phyloP scores from a whole-genome alignment of 2,888 invertebrate genomes.

The Fabriciana adippe region DNA sequence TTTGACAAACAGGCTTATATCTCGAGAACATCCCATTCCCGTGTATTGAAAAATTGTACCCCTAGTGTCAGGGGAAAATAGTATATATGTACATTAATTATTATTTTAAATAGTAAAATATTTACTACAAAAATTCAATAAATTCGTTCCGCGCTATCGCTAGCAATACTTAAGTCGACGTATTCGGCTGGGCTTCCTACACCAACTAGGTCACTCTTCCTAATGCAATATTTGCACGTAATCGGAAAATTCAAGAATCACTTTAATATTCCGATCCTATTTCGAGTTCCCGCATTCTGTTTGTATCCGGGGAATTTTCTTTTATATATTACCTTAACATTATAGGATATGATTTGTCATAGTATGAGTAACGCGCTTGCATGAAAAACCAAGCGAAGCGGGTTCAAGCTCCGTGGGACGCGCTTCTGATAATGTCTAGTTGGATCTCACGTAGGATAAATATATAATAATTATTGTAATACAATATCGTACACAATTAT shows the following conservation, averaged over 20 bases:
- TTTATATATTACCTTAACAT: neutral
- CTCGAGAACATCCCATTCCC: no score
- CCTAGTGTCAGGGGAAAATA: no score
- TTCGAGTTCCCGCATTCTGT: slow-evolving; percentile 24
- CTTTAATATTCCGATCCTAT: slow-evolving; percentile 31
- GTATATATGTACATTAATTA: neutral
- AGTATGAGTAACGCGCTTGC: neutral
- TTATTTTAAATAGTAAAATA: neutral
- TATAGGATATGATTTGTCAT: neutral
- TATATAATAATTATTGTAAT: no score
- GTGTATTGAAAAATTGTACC: no score
- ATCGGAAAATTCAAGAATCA: slow-evolving; percentile 27
- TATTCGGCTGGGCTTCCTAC: slow-evolving; percentile 1
- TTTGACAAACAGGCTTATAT: no score
- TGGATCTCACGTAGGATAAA: no score
- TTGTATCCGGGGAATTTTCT: slow-evolving; percentile 27
- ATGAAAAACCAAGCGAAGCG: no score
- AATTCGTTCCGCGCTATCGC: slow-evolving; percentile 7
- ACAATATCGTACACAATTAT: no score
- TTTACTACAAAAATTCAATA: neutral
- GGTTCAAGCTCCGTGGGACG: no score
- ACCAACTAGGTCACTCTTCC: slow-evolving; percentile 16
- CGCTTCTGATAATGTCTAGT: no score
- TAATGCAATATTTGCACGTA: slow-evolving; percentile 30
- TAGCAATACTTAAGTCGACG: neutral